A percentile compares a stretch with the other conserved stretches of the same genome.
phyloP scores from a whole-genome alignment of 2,113 vertebrate genomes.

The Alexandromys fortis region DNA sequence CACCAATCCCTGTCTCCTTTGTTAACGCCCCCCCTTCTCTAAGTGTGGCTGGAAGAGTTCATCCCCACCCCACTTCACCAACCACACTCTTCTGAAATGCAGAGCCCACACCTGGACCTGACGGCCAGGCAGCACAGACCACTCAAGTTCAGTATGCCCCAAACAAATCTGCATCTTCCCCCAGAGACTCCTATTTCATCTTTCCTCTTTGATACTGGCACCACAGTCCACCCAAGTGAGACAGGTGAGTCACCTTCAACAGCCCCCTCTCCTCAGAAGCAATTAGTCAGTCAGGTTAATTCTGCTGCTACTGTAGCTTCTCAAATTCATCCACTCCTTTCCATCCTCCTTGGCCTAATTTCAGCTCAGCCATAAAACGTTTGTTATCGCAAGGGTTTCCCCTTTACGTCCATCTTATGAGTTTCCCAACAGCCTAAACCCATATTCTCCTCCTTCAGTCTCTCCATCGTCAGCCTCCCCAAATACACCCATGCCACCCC shows the following conservation, averaged over 20 bases:
- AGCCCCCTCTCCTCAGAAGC: neutral
- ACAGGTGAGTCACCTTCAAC: conserved; percentile 35
- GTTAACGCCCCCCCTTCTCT: neutral
- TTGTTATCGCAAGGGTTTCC: neutral
- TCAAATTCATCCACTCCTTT: neutral
- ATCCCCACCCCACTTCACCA: neutral
- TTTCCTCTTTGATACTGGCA: neutral
- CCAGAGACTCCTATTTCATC: neutral
- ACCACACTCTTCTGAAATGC: neutral
- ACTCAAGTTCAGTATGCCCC: neutral
- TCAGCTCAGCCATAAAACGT: neutral
- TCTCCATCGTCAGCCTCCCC: neutral
- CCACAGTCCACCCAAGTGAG: neutral
- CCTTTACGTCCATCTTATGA: neutral
- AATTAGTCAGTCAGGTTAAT: conserved; percentile 7
- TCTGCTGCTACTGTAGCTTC: neutral
- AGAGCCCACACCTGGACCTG: neutral
- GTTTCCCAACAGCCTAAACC: neutral
- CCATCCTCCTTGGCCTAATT: neutral
- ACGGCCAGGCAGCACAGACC: neutral
- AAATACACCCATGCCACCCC: conserved; percentile 13
- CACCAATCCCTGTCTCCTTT: neutral
- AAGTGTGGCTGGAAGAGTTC: neutral
- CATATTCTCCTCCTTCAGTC: neutral
- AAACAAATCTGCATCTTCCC: neutral